phyloP scores from a whole-genome alignment of 2,888 invertebrate genomes.

The Apotomis betuletana region DNA sequence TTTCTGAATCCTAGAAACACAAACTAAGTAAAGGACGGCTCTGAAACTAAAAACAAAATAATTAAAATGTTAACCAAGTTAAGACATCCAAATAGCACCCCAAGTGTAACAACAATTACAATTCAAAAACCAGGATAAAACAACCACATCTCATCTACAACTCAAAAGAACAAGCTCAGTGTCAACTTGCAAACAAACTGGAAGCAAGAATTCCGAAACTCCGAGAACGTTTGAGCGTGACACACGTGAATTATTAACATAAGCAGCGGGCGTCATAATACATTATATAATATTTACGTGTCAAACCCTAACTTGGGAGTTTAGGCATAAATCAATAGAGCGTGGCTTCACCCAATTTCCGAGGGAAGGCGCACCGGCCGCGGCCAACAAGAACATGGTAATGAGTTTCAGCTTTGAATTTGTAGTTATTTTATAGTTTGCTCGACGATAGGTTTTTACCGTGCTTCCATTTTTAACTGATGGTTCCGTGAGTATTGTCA shows the following conservation, averaged over 20 bases:
- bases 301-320: slow-evolving; percentile 27
- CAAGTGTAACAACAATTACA: not conserved
- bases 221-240: slow-evolving; percentile 24
- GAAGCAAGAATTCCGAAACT: slow-evolving; percentile 36
- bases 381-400: not conserved
- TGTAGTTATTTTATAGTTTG: not conserved
- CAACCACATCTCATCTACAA: not conserved
- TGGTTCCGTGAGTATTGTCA: too few species aligned
- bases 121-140: not conserved
- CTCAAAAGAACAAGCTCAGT: slow-evolving; percentile 12
- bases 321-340: slow-evolving; percentile 32
- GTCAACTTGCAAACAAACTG: slow-evolving; percentile 35
- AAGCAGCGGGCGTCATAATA: slow-evolving; percentile 31
- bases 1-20: too few species aligned
- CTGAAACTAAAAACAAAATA: not conserved
- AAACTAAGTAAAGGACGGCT: too few species aligned
- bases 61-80: not conserved
- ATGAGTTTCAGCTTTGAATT: not conserved
- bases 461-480: too few species aligned
- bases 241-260: slow-evolving; percentile 35
- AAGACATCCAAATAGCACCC: not conserved
- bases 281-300: slow-evolving; percentile 34
- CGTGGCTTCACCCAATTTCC: not conserved
- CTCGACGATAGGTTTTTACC: too few species aligned
- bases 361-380: slow-evolving; percentile 2